Evolutionary conservation across 2,888 invertebrate species (phyloP), one percentile per base, ranked within the genome.

Genomic region (Noctua pronuba): DNA sequence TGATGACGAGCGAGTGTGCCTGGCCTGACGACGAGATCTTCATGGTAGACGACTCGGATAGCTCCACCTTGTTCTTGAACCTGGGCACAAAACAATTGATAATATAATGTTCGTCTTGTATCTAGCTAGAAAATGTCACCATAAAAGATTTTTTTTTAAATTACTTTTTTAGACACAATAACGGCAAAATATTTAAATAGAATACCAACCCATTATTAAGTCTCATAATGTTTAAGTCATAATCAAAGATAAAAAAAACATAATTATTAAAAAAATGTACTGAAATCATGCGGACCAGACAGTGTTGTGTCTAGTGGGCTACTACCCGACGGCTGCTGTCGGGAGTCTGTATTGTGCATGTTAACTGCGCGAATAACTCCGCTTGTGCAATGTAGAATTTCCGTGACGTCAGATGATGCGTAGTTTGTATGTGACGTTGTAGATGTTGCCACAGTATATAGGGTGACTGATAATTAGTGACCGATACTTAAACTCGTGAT

Each of bases 51-150:
- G 97, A 97, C 87, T 98, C 97, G 0, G 96, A 94, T 77, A 98
- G 95, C 91, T 98, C 97, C 69, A 97, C 97, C 41, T 98, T 98
- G 90, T 98, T 97, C 93, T 98, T 98, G 93, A 97, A 98, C 97
- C 97, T 97, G 85, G 1, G 4, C 21, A n/a, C 11, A 46, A 16
- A 58, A 28, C 10, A 60, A 60, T 31, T 31, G 10, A 10, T 16
- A 16, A 28, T 58, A 55, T 58, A 13, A 28, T 58, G 28, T 13
- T 58, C 6, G 28, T 55, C n/a, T n/a, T 55, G n/a, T 11, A 13
- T 24, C 49, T 52, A 8, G 21, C 52, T 55, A 55, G 11, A 13
- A 13, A 5, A n/a, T n/a, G 11, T 24, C 49, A n/a, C 4, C n/a
- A 13, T n/a, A 13, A 1, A 1, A 55, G 1, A n/a, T 13, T 13